Conservation (phyloP, 2,113 vertebrate species). For the human region GRCh38 chr12:20129501-20130000, state of each 20-base stretch:
- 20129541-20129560: not conserved
- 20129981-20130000: not conserved
- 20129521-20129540: constrained; percentile 1
- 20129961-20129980: not conserved
- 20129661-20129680: not conserved
- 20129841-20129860: not conserved
- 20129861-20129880: not conserved
- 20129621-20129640: not conserved
- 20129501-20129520: not conserved
- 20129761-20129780: not conserved
- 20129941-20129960: not conserved
- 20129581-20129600: not conserved
- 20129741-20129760: not conserved
- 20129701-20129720: not conserved
- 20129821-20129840: not conserved
- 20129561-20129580: not conserved
- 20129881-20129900: not conserved
- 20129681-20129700: not conserved
- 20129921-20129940: not conserved
- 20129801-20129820: not conserved
- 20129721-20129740: not conserved
- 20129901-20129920: not conserved
- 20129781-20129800: not conserved
- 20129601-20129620: not conserved
- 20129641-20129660: not conserved